A percentile compares a stretch with the other conserved stretches of the same genome.
Evolutionary conservation across 2,888 invertebrate genomes (phyloP).

Genomic region (Diloba caeruleocephala): DNA sequence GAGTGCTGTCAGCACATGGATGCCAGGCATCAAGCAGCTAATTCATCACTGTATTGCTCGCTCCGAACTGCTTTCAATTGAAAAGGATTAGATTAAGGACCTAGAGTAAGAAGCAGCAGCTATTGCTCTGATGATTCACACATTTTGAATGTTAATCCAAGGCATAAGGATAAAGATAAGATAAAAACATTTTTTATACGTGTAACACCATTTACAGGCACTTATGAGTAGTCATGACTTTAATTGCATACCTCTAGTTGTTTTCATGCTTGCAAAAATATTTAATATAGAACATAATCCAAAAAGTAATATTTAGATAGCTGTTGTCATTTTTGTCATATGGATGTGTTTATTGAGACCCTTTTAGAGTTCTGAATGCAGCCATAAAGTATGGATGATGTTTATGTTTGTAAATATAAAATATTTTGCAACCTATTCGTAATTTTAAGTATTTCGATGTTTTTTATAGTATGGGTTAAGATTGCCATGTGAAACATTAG

Average conservation of each 20-base stretch:
- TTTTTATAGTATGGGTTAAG: slow-evolving; percentile 24
- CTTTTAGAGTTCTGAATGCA: too few relatives aligned
- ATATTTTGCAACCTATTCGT: slow-evolving; percentile 1
- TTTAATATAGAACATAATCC: too few relatives aligned
- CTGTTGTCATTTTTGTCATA: too few relatives aligned
- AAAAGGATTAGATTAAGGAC: slow-evolving; percentile 66
- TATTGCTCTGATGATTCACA: not conserved
- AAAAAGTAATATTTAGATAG: too few relatives aligned
- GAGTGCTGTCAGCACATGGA: slow-evolving; percentile 89
- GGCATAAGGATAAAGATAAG: too few relatives aligned
- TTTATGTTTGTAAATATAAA: too few relatives aligned
- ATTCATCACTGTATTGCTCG: slow-evolving; percentile 85
- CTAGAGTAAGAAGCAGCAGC: not conserved
- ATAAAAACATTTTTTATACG: too few relatives aligned
- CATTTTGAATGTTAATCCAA: slow-evolving; percentile 7
- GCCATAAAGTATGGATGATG: too few relatives aligned
- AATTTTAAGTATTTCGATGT: slow-evolving; percentile 46
- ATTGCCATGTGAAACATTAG: slow-evolving; percentile 46
- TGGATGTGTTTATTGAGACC: too few relatives aligned
- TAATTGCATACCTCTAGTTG: not conserved
- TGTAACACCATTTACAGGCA: too few relatives aligned
- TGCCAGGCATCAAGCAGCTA: slow-evolving; percentile 90
- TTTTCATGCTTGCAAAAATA: slow-evolving; percentile 11
- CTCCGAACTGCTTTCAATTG: slow-evolving; percentile 79
- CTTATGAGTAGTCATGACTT: too few relatives aligned